Evolutionary conservation across 1,140 invertebrate genomes (phyloP), one percentile per base, ranked within the genome.

Genomic region (Atopsyche davidsoni): DNA sequence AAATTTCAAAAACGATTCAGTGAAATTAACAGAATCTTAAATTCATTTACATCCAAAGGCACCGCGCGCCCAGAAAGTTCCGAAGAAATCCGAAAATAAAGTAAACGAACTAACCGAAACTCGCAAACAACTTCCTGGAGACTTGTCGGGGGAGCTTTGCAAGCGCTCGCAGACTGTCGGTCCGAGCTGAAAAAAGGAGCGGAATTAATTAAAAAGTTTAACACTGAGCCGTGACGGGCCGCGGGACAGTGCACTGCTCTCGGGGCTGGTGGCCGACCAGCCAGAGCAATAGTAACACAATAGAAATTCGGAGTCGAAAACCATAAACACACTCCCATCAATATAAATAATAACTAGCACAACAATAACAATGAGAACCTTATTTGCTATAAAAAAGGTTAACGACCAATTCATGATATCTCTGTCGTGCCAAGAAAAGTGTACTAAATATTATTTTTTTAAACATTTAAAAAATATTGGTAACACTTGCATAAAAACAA

Each of bases 171-270:
- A 45, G 38, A 35, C 25, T 39, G 34, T 34, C 31, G 21, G 34
- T 6, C 24, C 28, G 23, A 19, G 40, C 19, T 19, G 35, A 31
- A 35, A 44, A 57, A 57, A 57, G 47, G 34, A 57, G 45, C 31
- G 39, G 55, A 57, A 57, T 53, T 57, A 52, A 57, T 57, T 57
- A 52, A 51, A 56, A 57, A 57, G 50, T 52, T 57, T 38, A 39
- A 45, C 46, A 38, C 49, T 44, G 45, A 51, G 34, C 13, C 35
- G 7, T n/a, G 4, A 36, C 35, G 19, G 19, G 9, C 23, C 40
- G 19, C 18, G 24, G 31, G 16, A 25, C 17, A 24, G 39, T 13
- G 44, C 23, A 10, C 2, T 32, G 13, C 11, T 38, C n/a, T 14
- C 17, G 32, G 21, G 10, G 24, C 16, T 23, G 16, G 23, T 41